phyloP scores from a whole-genome alignment of 2,888 invertebrate genomes.

The Drosophila atroscutellata region DNA sequence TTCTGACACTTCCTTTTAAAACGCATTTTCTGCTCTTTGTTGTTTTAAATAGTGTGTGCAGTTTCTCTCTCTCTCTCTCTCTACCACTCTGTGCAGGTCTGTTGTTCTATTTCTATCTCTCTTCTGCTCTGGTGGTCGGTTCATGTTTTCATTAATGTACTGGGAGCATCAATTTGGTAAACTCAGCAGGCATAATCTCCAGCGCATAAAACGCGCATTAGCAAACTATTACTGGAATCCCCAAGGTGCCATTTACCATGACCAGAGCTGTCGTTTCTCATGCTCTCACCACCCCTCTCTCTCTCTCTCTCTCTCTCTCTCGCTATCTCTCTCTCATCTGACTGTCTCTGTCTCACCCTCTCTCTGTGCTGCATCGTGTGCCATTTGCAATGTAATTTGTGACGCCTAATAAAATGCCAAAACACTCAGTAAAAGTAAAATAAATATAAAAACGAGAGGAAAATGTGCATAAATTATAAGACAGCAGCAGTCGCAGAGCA shows the following conservation, averaged over 20 bases:
- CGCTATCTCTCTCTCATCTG: neutral
- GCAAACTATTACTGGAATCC: constrained; percentile 71
- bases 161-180: constrained; percentile 49
- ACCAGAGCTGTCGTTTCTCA: constrained; percentile 38
- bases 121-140: neutral
- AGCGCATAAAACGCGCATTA: constrained; percentile 72
- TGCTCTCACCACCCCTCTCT: neutral
- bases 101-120: neutral
- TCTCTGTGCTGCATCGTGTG: constrained; percentile 33
- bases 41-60: neutral
- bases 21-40: neutral
- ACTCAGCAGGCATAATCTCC: constrained; percentile 30
- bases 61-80: neutral
- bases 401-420: constrained; percentile 68
- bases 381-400: constrained; percentile 70
- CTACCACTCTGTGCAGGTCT: no score
- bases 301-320: neutral
- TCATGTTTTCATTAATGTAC: constrained; percentile 32
- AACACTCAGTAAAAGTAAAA: constrained; percentile 61
- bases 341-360: neutral
- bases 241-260: constrained; percentile 64
- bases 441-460: constrained; percentile 43
- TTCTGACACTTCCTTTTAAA: constrained; percentile 3
- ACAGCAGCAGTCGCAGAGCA: constrained; percentile 34
- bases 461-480: constrained; percentile 69